Base-by-base conservation (phyloP, 2,888 invertebrate genomes). In the Hermaeophaga mercurialis region DNA sequence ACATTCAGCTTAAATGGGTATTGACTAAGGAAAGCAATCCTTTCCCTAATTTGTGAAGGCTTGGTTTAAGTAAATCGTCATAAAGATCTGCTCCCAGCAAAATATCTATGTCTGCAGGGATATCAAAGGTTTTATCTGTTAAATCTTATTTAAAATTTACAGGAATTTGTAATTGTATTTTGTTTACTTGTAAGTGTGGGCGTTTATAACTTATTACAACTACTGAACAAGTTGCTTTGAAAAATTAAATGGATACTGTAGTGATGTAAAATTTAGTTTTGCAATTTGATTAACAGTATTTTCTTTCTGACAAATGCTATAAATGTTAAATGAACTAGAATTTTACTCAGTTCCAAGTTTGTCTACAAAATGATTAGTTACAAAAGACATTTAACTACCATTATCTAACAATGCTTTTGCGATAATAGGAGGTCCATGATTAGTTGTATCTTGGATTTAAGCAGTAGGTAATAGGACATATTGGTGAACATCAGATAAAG, bases 41-140 rank as follows among this genome's bases (percentile, higher is more conserved):
- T 43, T 7, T 9, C 6, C 43, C 26, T 26, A 43, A 14, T 15
- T 4, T 43, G 9, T 24, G 8, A 12, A 43, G 1, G 14, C 43
- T 26, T 12, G 26, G 43, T 4, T 43, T 24, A 11, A 43, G 2
- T 3, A 43, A 7, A 4, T 43, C 14, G 26, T 26, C 12, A 26
- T 43, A 26, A 7, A 43, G 26, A 43, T 43, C 24, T 43, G 43
- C 43, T 43, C 28, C 43, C 8, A 43, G 7, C 9, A 43, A 43
- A 4, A 43, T 26, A 24, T 43, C 43, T 12, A 43, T 14, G 1
- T n/a, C n/a, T 19, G 41, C 22, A 9, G 24, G 24, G 3, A 24
- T 24, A 7, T 22, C 2, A 19, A 24, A 43, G 8, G 6, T 7
- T 11, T 15, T 43, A 26, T 43, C 43, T 9, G 43, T 26, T 15